Conservation (phyloP, 2,797 vertebrate species). For the Harpagifer antarcticus region DNA sequence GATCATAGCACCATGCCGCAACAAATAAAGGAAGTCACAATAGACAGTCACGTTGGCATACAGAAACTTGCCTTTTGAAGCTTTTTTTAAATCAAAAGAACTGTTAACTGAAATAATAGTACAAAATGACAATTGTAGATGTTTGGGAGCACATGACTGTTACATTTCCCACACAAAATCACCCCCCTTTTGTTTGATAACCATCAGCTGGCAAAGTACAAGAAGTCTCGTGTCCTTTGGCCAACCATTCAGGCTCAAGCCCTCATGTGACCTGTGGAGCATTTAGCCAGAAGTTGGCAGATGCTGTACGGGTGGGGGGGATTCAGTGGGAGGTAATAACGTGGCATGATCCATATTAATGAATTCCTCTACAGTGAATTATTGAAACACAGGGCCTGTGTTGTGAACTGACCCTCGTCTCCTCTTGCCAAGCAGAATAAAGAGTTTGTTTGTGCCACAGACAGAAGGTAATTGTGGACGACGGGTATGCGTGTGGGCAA, state of each 20-base stretch:
- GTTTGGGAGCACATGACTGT: constrained; percentile 7
- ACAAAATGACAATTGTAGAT: background rate
- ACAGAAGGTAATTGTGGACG: constrained; percentile 67
- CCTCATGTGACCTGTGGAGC: constrained; percentile 59
- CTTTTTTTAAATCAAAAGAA: background rate
- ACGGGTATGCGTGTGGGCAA: constrained; percentile 35
- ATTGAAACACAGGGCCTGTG: constrained; percentile 57
- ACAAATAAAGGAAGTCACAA: too few relatives aligned
- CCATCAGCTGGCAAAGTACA: constrained; percentile 32
- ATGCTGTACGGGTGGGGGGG: constrained; percentile 7
- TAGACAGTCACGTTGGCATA: background rate
- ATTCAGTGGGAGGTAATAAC: constrained; percentile 56
- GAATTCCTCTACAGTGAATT: constrained; percentile 61
- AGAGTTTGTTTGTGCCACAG: constrained; percentile 62
- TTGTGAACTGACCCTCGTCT: constrained; percentile 51
- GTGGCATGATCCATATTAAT: constrained; percentile 74
- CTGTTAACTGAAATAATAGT: background rate
- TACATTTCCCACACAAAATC: background rate
- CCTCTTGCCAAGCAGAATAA: constrained; percentile 50
- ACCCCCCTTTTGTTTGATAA: too few relatives aligned
- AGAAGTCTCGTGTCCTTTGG: constrained; percentile 35
- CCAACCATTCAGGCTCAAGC: constrained; percentile 18
- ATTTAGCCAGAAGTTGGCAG: constrained; percentile 44
- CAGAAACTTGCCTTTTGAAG: background rate
- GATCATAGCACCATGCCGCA: background rate